Percentiles rank a stretch among this genome's conserved stretches.
These are phyloP conservation scores for Tapera naevia DNA, from an alignment of 2,797 vertebrate genomes.

Conservation along the genomic window DNA sequence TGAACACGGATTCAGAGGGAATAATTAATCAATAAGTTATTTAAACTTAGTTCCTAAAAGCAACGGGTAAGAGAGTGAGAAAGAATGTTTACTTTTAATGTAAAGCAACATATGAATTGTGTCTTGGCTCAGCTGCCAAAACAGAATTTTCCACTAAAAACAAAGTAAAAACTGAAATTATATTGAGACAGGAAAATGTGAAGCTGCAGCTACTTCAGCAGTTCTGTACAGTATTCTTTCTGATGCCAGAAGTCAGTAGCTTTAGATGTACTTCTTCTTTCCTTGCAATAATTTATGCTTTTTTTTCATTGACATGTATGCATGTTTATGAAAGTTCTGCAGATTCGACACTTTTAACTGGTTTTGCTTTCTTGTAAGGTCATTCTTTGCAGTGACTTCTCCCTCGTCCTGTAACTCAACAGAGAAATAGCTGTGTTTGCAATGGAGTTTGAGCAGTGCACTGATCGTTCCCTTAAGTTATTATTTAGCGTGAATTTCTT, in stretches of 20 bases:
- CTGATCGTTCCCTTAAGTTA: conserved; percentile 44
- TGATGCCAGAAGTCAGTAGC: background rate
- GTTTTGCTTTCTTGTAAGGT: conserved; percentile 57
- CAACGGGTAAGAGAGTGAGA: background rate
- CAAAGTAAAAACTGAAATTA: background rate
- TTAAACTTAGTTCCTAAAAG: conserved; percentile 1
- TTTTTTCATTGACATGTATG: background rate
- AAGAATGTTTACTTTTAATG: background rate
- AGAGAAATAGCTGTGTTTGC: conserved; percentile 60
- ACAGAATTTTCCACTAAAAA: background rate
- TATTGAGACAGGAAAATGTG: background rate
- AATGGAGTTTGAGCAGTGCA: conserved; percentile 54
- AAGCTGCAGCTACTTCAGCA: background rate
- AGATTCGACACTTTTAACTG: conserved; percentile 42
- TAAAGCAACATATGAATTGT: background rate
- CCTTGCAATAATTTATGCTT: conserved; percentile 6
- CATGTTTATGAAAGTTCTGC: conserved; percentile 17
- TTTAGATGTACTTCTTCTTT: conserved; percentile 34
- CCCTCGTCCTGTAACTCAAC: conserved; percentile 1
- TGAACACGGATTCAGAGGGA: background rate
- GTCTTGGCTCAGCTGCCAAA: background rate
- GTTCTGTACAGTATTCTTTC: background rate
- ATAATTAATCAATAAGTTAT: conserved; percentile 4
- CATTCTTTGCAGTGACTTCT: conserved; percentile 62
- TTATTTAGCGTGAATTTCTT: conserved; percentile 31